These are phyloP conservation scores for Asbolus verrucosus DNA, from an alignment of 1,140 invertebrate species.

Conservation along the genomic window DNA sequence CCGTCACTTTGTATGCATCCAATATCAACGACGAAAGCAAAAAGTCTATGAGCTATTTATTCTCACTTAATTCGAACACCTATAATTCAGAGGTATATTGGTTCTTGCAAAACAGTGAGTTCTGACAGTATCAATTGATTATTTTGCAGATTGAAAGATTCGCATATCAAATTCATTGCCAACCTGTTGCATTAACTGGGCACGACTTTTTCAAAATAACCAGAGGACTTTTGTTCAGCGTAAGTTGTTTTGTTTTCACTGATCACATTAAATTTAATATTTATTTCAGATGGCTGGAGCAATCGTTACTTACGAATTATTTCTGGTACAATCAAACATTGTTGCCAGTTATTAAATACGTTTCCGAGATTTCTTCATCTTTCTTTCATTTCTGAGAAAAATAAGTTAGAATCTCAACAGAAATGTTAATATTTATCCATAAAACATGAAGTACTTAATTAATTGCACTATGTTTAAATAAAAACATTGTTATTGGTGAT, in stretches of 20 bases:
- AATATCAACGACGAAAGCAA: conserved; percentile 32
- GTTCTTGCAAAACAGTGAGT: not conserved
- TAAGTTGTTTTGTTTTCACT: conserved; percentile 14
- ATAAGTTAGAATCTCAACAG: too few species aligned
- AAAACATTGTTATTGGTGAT: conserved; percentile 6
- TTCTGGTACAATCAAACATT: conserved; percentile 24
- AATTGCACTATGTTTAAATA: conserved; percentile 15
- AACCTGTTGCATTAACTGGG: conserved; percentile 18
- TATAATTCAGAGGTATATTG: conserved; percentile 2
- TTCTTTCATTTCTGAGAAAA: too few species aligned
- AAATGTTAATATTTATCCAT: too few species aligned
- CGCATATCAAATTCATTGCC: conserved; percentile 4
- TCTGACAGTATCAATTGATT: too few species aligned
- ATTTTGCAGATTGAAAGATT: conserved; percentile 25
- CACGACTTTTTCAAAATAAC: conserved; percentile 34
- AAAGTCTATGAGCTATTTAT: conserved; percentile 14
- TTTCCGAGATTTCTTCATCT: not conserved
- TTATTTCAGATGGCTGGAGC: conserved; percentile 36
- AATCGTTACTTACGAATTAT: conserved; percentile 25
- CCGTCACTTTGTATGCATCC: conserved; percentile 1
- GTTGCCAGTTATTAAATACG: not conserved
- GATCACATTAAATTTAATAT: too few species aligned
- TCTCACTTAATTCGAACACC: not conserved
- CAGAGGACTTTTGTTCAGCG: conserved; percentile 1
- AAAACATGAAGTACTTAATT: not conserved